phyloP scores from a whole-genome alignment of 2,888 invertebrate genomes.

The Pandemis heparana region DNA sequence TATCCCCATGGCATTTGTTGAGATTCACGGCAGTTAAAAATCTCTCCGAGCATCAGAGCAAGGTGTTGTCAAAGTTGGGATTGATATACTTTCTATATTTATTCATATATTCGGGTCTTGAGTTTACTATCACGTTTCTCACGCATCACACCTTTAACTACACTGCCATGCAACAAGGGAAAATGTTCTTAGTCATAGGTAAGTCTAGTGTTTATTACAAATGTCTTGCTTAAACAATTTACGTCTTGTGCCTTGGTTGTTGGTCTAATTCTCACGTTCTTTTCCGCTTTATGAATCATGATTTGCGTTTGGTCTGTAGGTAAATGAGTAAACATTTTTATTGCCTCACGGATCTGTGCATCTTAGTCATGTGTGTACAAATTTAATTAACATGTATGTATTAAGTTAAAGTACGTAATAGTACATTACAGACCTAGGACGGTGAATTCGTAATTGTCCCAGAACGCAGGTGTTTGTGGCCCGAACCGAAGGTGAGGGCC shows the following conservation, averaged over 20 bases:
- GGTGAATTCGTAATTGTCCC: too few species aligned
- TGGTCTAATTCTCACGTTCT: neutral
- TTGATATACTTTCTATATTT: conserved; percentile 95
- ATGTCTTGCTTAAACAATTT: neutral
- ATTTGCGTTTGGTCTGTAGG: neutral
- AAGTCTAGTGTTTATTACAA: conserved; percentile 50
- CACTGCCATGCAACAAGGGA: conserved; percentile 98
- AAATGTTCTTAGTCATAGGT: conserved; percentile 98
- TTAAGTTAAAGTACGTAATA: neutral
- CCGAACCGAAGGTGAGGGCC: too few species aligned
- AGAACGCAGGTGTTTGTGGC: too few species aligned
- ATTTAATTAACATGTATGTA: neutral
- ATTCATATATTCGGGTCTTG: conserved; percentile 97
- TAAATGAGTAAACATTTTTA: neutral
- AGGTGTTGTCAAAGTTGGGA: conserved; percentile 89
- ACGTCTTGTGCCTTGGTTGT: neutral
- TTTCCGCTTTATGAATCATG: neutral
- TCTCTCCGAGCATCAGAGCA: conserved; percentile 86
- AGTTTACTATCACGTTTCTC: conserved; percentile 98
- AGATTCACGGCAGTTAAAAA: conserved; percentile 89
- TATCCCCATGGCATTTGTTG: conserved; percentile 78
- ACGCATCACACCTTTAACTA: conserved; percentile 97
- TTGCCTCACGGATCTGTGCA: neutral
- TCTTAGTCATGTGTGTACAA: neutral
- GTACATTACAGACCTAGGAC: too few species aligned